Conservation (phyloP, 2,797 vertebrate genomes). For the Pipistrellus nathusii region DNA sequence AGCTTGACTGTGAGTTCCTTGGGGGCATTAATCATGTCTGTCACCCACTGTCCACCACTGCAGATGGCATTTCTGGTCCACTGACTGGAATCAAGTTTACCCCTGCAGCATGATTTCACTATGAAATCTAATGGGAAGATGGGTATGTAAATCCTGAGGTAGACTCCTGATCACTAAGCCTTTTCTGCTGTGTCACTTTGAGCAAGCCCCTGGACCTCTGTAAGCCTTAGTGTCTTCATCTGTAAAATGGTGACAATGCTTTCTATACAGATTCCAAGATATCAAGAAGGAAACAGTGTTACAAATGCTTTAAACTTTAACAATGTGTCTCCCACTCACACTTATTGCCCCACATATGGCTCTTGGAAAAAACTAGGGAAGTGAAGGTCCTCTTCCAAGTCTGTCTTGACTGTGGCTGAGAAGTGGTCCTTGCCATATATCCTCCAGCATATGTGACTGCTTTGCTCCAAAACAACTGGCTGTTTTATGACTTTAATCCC, state of each 20-base stretch:
- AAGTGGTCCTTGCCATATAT: not conserved
- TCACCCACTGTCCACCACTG: not conserved
- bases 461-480: conserved; percentile 59
- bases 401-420: not conserved
- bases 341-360: not conserved
- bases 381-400: not conserved
- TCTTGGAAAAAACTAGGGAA: not conserved
- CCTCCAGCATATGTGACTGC: not conserved
- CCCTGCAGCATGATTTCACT: not conserved
- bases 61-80: not conserved
- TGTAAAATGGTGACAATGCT: not conserved
- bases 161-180: not conserved
- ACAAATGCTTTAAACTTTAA: not conserved
- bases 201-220: not conserved
- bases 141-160: not conserved
- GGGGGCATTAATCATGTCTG: not conserved
- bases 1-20: not conserved
- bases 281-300: not conserved
- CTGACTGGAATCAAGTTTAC: not conserved
- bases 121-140: not conserved
- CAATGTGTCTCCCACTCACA: not conserved
- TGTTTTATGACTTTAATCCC: conserved; percentile 64
- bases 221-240: not conserved
- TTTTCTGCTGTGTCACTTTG: not conserved
- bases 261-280: not conserved